A percentile compares a stretch with the other conserved stretches of the same genome.
These are phyloP conservation scores for Elmis aenea DNA, from an alignment of 2,888 invertebrate species.

Conservation along the genomic window DNA sequence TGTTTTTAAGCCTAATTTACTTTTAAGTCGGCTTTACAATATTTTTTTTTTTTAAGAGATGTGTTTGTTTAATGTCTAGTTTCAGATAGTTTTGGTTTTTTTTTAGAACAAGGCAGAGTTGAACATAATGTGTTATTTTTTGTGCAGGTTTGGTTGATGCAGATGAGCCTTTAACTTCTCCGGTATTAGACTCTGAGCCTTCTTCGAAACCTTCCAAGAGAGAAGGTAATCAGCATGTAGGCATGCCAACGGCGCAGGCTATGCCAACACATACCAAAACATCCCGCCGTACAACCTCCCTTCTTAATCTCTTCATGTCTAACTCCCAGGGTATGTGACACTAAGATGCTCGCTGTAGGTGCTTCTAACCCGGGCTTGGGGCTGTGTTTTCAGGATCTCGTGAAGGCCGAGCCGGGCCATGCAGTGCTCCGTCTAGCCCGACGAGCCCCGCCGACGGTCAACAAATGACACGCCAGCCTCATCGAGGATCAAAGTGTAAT, in stretches of 20 bases:
- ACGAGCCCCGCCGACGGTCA: constrained; percentile 58
- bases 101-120: too few relatives aligned
- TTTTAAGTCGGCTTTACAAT: too few relatives aligned
- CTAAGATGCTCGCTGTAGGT: constrained; percentile 20
- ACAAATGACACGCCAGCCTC: constrained; percentile 68
- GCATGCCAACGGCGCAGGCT: constrained; percentile 37
- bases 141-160: constrained; percentile 40
- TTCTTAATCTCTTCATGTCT: constrained; percentile 92
- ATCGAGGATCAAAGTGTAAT: constrained; percentile 80
- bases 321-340: constrained; percentile 79
- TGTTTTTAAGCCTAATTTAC: too few relatives aligned
- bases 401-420: constrained; percentile 45
- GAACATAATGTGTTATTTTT: too few relatives aligned
- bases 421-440: constrained; percentile 65
- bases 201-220: constrained; percentile 56
- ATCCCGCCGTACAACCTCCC: constrained; percentile 89
- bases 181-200: constrained; percentile 37
- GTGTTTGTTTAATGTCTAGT: too few relatives aligned
- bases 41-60: too few relatives aligned
- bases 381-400: constrained; percentile 62
- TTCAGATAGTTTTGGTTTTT: too few relatives aligned
- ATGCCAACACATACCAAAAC: constrained; percentile 63
- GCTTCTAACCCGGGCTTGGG: constrained; percentile 62
- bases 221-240: constrained; percentile 54
- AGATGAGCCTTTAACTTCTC: constrained; percentile 39